Conservation (phyloP, 2,888 invertebrate genomes). For the Apotomis capreana region DNA sequence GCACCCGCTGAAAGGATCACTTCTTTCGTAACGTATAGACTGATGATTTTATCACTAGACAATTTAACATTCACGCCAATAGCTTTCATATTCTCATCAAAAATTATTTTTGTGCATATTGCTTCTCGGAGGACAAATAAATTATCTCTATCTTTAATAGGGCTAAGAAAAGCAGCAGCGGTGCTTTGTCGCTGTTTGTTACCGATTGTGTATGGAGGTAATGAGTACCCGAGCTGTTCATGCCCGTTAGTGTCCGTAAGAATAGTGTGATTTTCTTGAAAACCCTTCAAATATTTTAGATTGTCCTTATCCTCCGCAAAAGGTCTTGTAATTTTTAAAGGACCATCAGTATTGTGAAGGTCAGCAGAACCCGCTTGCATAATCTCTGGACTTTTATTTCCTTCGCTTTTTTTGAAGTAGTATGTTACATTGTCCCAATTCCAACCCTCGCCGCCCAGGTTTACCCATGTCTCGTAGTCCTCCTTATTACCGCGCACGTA, state of each 20-base stretch:
- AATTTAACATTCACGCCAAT: slow-evolving; percentile 55
- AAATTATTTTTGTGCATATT: slow-evolving; percentile 55
- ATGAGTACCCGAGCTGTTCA: slow-evolving; percentile 54
- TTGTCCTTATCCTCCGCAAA: too few species aligned
- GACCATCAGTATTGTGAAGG: too few species aligned
- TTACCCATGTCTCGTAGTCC: slow-evolving; percentile 80
- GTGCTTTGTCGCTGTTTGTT: slow-evolving; percentile 50
- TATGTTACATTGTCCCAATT: slow-evolving; percentile 75
- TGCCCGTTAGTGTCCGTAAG: slow-evolving; percentile 49
- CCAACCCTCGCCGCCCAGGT: slow-evolving; percentile 75
- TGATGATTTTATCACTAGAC: slow-evolving; percentile 46
- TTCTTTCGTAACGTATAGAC: slow-evolving; percentile 54
- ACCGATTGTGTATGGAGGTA: slow-evolving; percentile 51
- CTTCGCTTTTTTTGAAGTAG: slow-evolving; percentile 41
- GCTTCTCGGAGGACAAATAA: slow-evolving; percentile 59
- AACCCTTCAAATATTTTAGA: too few species aligned
- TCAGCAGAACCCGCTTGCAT: too few species aligned
- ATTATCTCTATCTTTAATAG: slow-evolving; percentile 57
- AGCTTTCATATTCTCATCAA: slow-evolving; percentile 52
- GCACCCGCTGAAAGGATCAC: slow-evolving; percentile 64
- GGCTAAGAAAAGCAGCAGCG: slow-evolving; percentile 55
- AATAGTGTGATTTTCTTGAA: too few species aligned
- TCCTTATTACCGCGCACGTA: slow-evolving; percentile 83
- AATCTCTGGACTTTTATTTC: not conserved
- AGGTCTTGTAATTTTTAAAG: too few species aligned